Evolutionary conservation across 2,113 vertebrate species (phyloP).

Genomic region (Austrofundulus limnaeus): DNA sequence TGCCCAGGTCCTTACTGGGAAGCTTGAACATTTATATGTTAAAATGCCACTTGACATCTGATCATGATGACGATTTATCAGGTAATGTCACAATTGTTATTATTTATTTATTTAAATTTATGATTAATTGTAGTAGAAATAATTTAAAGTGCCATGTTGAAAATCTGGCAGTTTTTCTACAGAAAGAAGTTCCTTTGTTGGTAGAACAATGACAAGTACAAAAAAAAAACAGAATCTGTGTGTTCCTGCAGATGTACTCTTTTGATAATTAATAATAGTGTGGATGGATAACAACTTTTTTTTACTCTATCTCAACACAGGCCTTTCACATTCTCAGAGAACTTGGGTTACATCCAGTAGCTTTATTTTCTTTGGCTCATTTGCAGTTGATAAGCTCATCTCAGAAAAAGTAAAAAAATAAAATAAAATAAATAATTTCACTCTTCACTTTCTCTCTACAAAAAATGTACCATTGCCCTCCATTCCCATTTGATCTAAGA

Average conservation of each 20-base stretch:
- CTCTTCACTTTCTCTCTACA: background rate
- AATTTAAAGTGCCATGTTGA: background rate
- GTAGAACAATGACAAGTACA: background rate
- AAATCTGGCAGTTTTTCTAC: background rate
- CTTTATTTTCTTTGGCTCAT: background rate
- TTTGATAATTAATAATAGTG: conserved; percentile 5
- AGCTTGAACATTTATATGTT: background rate
- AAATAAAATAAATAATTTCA: background rate
- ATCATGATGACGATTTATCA: background rate
- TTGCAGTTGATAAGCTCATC: background rate
- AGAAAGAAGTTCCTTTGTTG: background rate
- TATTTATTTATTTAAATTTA: background rate
- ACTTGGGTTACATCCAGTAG: background rate
- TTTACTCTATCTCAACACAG: background rate
- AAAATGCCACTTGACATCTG: background rate
- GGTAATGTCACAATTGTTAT: background rate
- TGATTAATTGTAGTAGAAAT: background rate
- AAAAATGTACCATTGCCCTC: conserved; percentile 6
- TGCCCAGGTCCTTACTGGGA: background rate
- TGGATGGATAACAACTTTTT: background rate
- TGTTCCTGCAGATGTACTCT: background rate
- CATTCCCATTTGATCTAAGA: conserved; percentile 29
- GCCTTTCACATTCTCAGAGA: background rate
- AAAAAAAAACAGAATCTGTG: background rate
- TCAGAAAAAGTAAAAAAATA: background rate